phyloP scores from a whole-genome alignment of 1,140 invertebrate genomes.

The Drosophila bipectinata region DNA sequence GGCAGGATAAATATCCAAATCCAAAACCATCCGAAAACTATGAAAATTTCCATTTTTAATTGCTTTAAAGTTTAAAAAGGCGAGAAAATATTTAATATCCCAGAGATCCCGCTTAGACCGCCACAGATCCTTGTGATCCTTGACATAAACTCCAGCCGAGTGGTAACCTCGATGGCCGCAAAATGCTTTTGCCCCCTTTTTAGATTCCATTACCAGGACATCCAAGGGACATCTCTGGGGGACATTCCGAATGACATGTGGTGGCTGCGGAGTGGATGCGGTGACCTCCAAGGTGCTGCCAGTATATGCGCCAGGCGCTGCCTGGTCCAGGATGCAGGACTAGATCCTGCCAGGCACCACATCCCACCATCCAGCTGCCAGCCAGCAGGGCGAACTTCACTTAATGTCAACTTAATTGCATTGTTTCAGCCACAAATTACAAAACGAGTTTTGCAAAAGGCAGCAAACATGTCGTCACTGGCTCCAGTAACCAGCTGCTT shows the following conservation, averaged over 20 bases:
- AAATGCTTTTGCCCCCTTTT: constrained; percentile 22
- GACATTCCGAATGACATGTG: constrained; percentile 30
- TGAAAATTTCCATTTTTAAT: background rate
- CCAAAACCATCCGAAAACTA: background rate
- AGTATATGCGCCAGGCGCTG: background rate
- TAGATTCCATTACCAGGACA: constrained; percentile 43
- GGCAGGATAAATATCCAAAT: constrained; percentile 6
- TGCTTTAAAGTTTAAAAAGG: background rate
- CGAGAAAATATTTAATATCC: background rate
- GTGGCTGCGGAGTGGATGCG: constrained; percentile 27
- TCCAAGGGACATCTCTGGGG: constrained; percentile 7
- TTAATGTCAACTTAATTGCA: constrained; percentile 81
- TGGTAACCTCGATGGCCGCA: constrained; percentile 27
- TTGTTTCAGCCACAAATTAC: constrained; percentile 81
- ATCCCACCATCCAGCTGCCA: constrained; percentile 1
- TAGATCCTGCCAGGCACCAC: background rate
- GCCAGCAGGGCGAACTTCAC: constrained; percentile 59
- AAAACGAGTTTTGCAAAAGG: constrained; percentile 76
- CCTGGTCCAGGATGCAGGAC: constrained; percentile 7
- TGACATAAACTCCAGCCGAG: constrained; percentile 26
- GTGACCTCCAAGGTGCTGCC: constrained; percentile 44
- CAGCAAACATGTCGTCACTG: constrained; percentile 68
- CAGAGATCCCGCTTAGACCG: background rate
- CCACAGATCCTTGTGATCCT: background rate
- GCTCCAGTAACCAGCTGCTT: constrained; percentile 38